phyloP scores from a whole-genome alignment of 2,888 invertebrate genomes.

The Spilarctia lutea region DNA sequence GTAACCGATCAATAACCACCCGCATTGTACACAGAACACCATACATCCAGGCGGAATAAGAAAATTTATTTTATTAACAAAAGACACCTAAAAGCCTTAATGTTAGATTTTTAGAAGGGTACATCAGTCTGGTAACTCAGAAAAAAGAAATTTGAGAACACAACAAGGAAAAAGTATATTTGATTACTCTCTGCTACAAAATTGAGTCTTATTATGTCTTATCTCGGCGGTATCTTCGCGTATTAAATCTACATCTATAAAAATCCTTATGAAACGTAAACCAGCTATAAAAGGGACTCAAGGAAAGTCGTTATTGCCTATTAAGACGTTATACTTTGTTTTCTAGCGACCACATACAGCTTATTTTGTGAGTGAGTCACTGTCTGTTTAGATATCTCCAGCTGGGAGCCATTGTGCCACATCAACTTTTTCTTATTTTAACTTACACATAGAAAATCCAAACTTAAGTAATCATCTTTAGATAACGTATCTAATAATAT shows the following conservation, averaged over 20 bases:
- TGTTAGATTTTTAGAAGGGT: neutral
- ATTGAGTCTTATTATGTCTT: neutral
- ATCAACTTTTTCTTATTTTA: neutral
- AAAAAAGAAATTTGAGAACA: neutral
- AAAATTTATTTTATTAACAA: neutral
- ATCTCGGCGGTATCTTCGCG: neutral
- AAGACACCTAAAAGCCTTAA: too few species aligned
- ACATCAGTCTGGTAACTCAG: neutral
- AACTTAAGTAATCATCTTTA: neutral
- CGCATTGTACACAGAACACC: neutral
- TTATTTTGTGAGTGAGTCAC: neutral
- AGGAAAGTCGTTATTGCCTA: conserved; percentile 5
- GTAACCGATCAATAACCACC: neutral
- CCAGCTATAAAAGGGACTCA: neutral
- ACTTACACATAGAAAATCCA: neutral
- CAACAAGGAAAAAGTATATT: neutral
- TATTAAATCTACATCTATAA: neutral
- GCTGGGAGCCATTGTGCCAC: neutral
- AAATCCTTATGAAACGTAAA: neutral
- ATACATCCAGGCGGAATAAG: neutral
- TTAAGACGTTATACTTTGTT: neutral
- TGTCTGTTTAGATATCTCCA: neutral
- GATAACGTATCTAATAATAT: neutral
- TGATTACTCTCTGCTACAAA: neutral
- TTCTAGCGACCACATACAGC: neutral